A percentile compares a stretch with the other conserved stretches of the same genome.
Evolutionary conservation across 2,888 invertebrate genomes (phyloP).

Genomic region (Zeuzera pyrina): DNA sequence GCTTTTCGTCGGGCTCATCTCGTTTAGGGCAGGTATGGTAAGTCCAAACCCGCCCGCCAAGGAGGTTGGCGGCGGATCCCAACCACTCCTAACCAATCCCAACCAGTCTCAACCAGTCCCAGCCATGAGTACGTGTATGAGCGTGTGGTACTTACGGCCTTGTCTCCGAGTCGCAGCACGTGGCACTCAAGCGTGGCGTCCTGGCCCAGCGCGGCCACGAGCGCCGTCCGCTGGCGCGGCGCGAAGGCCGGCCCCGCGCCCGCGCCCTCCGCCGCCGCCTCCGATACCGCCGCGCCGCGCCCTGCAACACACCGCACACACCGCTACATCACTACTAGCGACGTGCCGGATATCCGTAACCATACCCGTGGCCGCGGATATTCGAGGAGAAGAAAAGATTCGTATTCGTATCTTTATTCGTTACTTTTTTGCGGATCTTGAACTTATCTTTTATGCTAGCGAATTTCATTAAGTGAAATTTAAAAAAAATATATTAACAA

Average conservation of each 20-base stretch:
- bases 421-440: no score
- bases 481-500: background rate
- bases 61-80: no score
- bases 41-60: no score
- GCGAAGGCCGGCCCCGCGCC: constrained; percentile 28
- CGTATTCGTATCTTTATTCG: no score
- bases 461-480: background rate
- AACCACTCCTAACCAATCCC: no score
- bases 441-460: background rate
- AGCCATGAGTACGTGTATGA: background rate
- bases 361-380: background rate
- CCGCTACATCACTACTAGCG: background rate
- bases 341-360: background rate
- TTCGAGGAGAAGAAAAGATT: background rate
- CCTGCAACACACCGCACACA: constrained; percentile 11
- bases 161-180: constrained; percentile 37
- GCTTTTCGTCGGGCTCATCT: no score
- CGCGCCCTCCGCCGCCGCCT: constrained; percentile 22
- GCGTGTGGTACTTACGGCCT: constrained; percentile 31
- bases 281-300: constrained; percentile 23
- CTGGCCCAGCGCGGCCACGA: constrained; percentile 36
- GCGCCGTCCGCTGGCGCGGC: constrained; percentile 23
- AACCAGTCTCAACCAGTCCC: background rate
- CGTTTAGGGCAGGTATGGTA: no score
- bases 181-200: constrained; percentile 38